These are phyloP conservation scores for Erinaceus europaeus DNA, from an alignment of 2,113 vertebrate species.

Conservation along the genomic window DNA sequence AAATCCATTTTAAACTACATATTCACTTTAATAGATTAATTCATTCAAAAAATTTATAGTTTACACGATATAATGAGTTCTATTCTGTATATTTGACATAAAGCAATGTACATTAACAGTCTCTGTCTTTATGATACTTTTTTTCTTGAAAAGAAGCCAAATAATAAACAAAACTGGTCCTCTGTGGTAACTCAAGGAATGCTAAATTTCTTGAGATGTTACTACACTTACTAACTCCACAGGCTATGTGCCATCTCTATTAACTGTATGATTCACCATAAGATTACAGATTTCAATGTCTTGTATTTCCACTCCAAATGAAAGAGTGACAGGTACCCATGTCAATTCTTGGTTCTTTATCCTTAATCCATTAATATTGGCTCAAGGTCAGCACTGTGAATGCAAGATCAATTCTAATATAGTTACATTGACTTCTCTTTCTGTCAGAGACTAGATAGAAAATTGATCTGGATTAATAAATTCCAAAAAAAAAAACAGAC, in stretches of 20 bases:
- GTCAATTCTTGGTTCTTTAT: slow-evolving; percentile 54
- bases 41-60: not conserved
- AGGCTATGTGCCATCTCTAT: slow-evolving; percentile 11
- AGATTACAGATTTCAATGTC: slow-evolving; percentile 6
- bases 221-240: not conserved
- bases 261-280: slow-evolving; percentile 41
- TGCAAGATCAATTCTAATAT: slow-evolving; percentile 76
- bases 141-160: too few relatives aligned
- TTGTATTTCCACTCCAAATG: slow-evolving; percentile 38
- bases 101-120: not conserved
- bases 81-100: not conserved
- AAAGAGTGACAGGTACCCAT: slow-evolving; percentile 54
- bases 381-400: slow-evolving; percentile 68
- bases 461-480: slow-evolving; percentile 71
- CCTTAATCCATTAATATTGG: slow-evolving; percentile 72
- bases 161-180: not conserved
- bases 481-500: slow-evolving; percentile 67
- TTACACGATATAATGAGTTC: not conserved
- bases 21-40: not conserved
- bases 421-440: slow-evolving; percentile 74
- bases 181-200: not conserved
- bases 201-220: not conserved
- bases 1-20: not conserved
- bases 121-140: not conserved
- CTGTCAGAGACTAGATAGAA: slow-evolving; percentile 74